Evolutionary conservation across 2,888 invertebrate genomes (phyloP), one percentile per base, ranked within the genome.

Genomic region (Dione juno): DNA sequence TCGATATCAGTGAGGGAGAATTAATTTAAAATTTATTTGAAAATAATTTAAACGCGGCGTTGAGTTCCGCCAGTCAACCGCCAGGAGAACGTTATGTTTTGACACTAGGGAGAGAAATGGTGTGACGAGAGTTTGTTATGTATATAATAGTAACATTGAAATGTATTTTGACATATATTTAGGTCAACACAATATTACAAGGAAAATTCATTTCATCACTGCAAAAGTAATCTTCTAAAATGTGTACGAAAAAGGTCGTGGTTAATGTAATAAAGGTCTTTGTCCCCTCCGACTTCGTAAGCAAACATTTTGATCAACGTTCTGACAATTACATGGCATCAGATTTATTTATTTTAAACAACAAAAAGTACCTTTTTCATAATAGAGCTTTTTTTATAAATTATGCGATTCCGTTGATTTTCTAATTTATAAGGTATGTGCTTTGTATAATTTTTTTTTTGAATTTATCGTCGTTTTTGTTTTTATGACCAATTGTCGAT

Each of bases 211-310:
- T 64, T 64, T 37, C 64, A 19, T 50, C 40, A 50, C 19, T 64
- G 40, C 50, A 50, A 37, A 40, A 50, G 52, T 50, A 64, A 69
- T 65, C 50, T 50, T 69, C 69, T 50, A 59, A 58, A 69, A 63
- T 58, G 65, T 65, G 64, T 65, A 58, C 50, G 65, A 19, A 53
- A 69, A 40, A 59, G 59, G 66, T 66, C 68, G 65, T 35, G 54
- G 50, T 37, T 71, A 65, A 68, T 45, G 53, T 69, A 69, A 69
- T 69, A 72, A 68, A 72, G 68, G 69, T 61, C 69, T 72, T 57
- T 66, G 61, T 53, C 53, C 68, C 65, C 48, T 66, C 35, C 68
- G 28, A 37, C 65, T 28, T 52, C 58, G 58, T 43, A 52, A 61
- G 45, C 45, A 61, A 69, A 72, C 66, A 69, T 72, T 66, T 69